A percentile compares a stretch with the other conserved stretches of the same genome.
Conservation (phyloP, 2,113 vertebrate genomes). For the Tragelaphus strepsiceros region DNA sequence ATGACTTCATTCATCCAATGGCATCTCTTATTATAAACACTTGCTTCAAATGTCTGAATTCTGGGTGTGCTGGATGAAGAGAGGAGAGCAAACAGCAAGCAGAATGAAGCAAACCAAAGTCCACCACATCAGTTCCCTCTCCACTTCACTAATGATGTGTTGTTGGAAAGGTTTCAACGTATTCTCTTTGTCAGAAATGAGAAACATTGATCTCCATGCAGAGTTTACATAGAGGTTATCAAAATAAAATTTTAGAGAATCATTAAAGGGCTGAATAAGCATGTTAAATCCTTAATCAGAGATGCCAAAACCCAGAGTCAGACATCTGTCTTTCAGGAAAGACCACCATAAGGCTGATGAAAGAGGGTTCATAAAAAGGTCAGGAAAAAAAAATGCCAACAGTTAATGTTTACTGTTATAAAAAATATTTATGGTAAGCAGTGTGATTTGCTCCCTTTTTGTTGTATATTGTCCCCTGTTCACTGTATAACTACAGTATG, state of each 20-base stretch:
- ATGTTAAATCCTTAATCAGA: not conserved
- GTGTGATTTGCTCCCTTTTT: constrained; percentile 33
- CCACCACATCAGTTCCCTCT: not conserved
- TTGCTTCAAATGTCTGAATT: constrained; percentile 17
- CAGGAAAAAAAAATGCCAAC: not conserved
- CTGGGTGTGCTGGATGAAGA: not conserved
- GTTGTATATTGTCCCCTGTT: not conserved
- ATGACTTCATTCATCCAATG: constrained; percentile 2
- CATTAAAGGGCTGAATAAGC: not conserved
- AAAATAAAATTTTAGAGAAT: constrained; percentile 47
- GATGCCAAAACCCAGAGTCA: not conserved
- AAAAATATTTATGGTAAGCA: constrained; percentile 48
- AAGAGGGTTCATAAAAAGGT: constrained; percentile 21
- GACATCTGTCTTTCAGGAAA: not conserved
- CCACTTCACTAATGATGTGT: not conserved
- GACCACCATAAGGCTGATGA: not conserved
- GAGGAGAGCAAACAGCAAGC: constrained; percentile 5
- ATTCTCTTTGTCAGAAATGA: constrained; percentile 38
- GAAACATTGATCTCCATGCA: not conserved
- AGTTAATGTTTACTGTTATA: constrained; percentile 1
- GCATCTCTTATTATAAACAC: constrained; percentile 20
- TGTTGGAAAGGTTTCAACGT: constrained; percentile 23
- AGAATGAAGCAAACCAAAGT: not conserved
- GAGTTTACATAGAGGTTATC: constrained; percentile 15
- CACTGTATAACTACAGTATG: not conserved